A percentile compares a stretch with the other conserved stretches of the same genome.
Evolutionary conservation across 2,797 vertebrate genomes (phyloP).

Genomic region (Pangasius macronema): DNA sequence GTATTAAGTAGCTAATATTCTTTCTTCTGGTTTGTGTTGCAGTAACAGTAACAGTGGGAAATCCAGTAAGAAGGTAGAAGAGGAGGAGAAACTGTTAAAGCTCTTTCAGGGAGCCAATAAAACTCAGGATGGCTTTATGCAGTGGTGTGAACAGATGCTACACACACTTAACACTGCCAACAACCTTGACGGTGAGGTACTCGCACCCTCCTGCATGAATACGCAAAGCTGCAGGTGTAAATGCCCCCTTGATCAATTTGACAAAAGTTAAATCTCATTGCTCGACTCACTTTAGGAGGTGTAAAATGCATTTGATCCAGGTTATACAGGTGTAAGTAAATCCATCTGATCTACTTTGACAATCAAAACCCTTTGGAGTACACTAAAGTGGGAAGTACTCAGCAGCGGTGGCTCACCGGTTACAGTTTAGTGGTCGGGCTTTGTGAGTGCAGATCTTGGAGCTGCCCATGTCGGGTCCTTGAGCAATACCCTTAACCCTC

Average conservation of each 20-base stretch:
- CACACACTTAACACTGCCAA: slow-evolving; percentile 98
- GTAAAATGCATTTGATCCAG: not conserved
- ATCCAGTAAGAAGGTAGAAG: slow-evolving; percentile 94
- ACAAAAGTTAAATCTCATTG: not conserved
- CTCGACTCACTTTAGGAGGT: not conserved
- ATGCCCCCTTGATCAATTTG: not conserved
- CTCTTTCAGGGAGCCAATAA: slow-evolving; percentile 96
- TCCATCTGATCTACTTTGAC: not conserved
- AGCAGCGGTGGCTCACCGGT: not conserved
- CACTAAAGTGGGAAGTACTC: not conserved
- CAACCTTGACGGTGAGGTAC: slow-evolving; percentile 94
- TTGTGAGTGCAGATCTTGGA: not conserved
- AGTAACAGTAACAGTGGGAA: slow-evolving; percentile 89
- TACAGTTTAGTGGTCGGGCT: not conserved
- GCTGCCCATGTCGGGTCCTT: not conserved
- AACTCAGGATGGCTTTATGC: slow-evolving; percentile 95
- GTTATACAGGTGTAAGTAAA: not conserved
- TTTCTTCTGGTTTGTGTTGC: not conserved
- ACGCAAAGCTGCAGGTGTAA: not conserved
- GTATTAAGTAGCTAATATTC: not conserved
- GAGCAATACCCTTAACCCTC: not conserved
- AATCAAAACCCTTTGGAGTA: not conserved
- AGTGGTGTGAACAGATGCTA: slow-evolving; percentile 98
- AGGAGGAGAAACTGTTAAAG: slow-evolving; percentile 97
- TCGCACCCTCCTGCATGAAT: not conserved